Evolutionary conservation across 92 coral and sea anemone species (phyloP).

Genomic region (Umimayanthus kanabou): DNA sequence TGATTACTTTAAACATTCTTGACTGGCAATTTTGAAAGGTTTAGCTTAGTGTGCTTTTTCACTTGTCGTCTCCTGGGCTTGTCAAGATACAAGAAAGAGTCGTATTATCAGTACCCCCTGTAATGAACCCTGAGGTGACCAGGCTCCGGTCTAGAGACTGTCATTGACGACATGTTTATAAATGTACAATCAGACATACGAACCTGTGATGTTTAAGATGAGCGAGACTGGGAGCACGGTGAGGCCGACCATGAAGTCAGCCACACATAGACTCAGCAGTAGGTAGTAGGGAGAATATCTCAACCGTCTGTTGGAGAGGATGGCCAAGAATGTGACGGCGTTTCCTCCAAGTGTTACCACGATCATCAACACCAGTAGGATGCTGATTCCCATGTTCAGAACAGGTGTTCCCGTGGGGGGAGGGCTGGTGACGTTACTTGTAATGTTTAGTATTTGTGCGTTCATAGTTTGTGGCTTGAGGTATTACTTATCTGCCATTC

Average conservation of each 20-base stretch:
- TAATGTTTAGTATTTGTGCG: neutral
- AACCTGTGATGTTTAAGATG: neutral
- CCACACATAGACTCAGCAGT: conserved; percentile 1
- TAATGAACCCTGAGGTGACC: no score
- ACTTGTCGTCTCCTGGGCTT: no score
- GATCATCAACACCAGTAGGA: neutral
- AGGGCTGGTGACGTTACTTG: conserved; percentile 1
- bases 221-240: neutral
- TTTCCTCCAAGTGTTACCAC: conserved; percentile 20
- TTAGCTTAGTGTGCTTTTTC: no score
- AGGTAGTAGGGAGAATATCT: conserved; percentile 11
- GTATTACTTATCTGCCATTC: neutral
- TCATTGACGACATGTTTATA: no score
- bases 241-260: conserved; percentile 25
- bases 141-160: no score
- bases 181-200: neutral
- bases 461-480: neutral
- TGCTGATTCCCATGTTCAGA: conserved; percentile 4
- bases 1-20: no score
- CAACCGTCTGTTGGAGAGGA: conserved; percentile 7
- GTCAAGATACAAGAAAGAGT: no score
- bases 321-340: conserved; percentile 24
- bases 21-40: no score
- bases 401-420: neutral
- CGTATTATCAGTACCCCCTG: no score